phyloP scores from a whole-genome alignment of 2,888 invertebrate genomes.

The Nephrotoma appendiculata region DNA sequence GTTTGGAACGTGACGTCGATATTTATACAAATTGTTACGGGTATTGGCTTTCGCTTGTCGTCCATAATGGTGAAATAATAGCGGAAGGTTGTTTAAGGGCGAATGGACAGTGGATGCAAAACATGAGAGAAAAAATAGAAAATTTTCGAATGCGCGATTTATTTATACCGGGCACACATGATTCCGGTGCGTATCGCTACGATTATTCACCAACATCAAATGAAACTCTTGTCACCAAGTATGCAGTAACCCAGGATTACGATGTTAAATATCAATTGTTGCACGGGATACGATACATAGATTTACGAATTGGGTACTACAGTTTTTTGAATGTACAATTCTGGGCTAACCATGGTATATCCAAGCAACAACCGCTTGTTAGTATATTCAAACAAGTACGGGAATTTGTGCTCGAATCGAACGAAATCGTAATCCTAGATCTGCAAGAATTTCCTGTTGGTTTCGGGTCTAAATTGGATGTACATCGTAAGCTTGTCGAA shows the following conservation, averaged over 20 bases:
- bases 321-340: constrained; percentile 26
- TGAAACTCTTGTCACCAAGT: constrained; percentile 34
- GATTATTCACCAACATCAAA: constrained; percentile 25
- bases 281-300: constrained; percentile 44
- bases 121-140: constrained; percentile 32
- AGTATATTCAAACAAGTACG: constrained; percentile 37
- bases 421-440: constrained; percentile 44
- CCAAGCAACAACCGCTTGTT: constrained; percentile 34
- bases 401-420: constrained; percentile 38
- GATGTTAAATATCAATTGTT: constrained; percentile 41
- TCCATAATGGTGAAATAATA: constrained; percentile 23
- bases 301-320: constrained; percentile 42
- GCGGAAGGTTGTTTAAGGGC: constrained; percentile 35
- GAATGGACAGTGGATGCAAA: constrained; percentile 43
- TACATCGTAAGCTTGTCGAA: constrained; percentile 38
- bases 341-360: constrained; percentile 42
- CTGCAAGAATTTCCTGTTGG: constrained; percentile 45
- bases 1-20: constrained; percentile 21
- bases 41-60: constrained; percentile 29
- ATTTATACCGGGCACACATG: constrained; percentile 56
- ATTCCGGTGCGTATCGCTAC: constrained; percentile 43
- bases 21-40: constrained; percentile 26
- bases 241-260: constrained; percentile 40
- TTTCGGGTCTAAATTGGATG: constrained; percentile 29
- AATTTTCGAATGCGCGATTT: constrained; percentile 36